Percentiles rank a stretch among this genome's conserved stretches.
phyloP scores from a whole-genome alignment of 2,797 vertebrate species.

The Pseudochirops cupreus region DNA sequence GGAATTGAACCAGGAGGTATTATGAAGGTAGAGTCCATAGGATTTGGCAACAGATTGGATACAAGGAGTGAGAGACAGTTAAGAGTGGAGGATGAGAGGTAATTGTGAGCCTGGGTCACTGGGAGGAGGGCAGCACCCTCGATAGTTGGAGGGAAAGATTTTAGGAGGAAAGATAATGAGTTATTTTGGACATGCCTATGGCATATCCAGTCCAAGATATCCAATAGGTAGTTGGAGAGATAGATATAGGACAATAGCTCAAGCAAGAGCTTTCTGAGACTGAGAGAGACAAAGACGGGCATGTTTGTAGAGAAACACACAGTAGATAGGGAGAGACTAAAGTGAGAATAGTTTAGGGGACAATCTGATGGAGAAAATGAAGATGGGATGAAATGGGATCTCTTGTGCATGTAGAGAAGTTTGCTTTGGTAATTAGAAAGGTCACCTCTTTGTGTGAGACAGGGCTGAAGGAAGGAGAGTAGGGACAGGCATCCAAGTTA shows the following conservation, averaged over 20 bases:
- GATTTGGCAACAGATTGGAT: neutral
- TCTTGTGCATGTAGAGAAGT: too few species aligned
- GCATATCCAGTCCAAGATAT: neutral
- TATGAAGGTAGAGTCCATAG: neutral
- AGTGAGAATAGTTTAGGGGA: neutral
- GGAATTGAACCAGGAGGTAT: neutral
- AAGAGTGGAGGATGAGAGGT: neutral
- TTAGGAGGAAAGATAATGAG: neutral
- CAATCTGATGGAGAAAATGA: neutral
- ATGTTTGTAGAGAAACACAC: neutral
- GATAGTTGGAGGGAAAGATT: neutral
- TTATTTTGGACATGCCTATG: neutral
- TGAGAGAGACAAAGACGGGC: neutral
- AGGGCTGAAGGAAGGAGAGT: neutral
- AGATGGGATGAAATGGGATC: too few species aligned
- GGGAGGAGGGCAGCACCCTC: neutral
- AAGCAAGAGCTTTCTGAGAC: neutral
- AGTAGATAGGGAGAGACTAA: neutral
- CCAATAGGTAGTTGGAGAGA: neutral
- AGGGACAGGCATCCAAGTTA: neutral
- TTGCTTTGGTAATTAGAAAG: neutral
- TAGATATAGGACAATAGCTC: neutral
- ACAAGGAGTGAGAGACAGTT: neutral
- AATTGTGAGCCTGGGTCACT: neutral
- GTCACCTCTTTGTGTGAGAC: neutral